Base-by-base conservation (phyloP, 2,113 vertebrate species). In the Strix aluco region DNA sequence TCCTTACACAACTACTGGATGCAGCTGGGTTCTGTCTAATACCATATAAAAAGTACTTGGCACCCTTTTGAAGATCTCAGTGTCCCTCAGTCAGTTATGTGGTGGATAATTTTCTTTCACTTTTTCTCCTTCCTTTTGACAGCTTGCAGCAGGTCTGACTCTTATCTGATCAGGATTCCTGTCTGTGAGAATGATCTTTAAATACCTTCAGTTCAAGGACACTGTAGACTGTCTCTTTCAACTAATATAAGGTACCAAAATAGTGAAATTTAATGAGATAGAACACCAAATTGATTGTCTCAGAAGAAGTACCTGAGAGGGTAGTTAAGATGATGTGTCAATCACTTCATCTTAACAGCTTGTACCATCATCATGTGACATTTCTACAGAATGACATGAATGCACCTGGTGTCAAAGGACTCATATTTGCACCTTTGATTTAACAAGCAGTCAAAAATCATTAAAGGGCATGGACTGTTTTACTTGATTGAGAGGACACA, bases 201-300 rank as follows among this genome's bases (percentile, higher is more conserved):
- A 95, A 90, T 96, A 75, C 69, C 46, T 71, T 77, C 83, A 70
- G 44, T 95, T 96, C 94, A 97, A 97, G 97, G 94, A 92, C 96
- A 62, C 78, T 67, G 69, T 86, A 86, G 83, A 85, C 32, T 93
- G 72, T 81, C 71, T 96, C 84, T 95, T 93, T 97, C 93, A 92
- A 96, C 69, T 90, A 92, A 88, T 93, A 75, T 51, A 91, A 96
- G 70, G 66, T 93, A 92, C 75, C 54, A 96, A 96, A 96, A 92
- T 70, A 95, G 86, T 83, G 96, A 95, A 96, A 94, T 86, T 97
- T 97, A 98, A 97, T 97, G 96, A 98, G 94, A 77, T 62, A 97
- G 96, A 97, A 97, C 90, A 92, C 70, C 80, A 96, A 98, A 96
- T 84, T 96, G 90, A 89, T 97, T 95, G 93, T 94, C 85, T 91